Evolutionary conservation across 2,113 vertebrate species (phyloP).

Genomic region (Calyptomena viridis): DNA sequence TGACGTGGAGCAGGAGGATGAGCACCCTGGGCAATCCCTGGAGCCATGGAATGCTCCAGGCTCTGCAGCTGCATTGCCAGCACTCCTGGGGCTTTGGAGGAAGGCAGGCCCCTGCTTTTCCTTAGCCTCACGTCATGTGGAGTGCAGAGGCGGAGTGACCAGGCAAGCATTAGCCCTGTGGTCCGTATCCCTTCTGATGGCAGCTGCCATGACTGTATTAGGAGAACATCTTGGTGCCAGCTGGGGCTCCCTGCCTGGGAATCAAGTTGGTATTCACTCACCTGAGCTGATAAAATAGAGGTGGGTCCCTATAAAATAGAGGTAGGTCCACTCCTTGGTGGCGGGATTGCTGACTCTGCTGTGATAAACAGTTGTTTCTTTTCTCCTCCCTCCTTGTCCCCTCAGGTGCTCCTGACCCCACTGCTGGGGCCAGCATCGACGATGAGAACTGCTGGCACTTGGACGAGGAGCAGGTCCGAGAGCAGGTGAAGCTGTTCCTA

Average conservation of each 20-base stretch:
- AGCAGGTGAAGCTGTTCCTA: constrained; percentile 98
- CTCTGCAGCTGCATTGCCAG: not conserved
- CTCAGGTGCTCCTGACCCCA: constrained; percentile 94
- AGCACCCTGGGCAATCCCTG: not conserved
- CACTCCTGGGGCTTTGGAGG: not conserved
- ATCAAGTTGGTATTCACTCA: not conserved
- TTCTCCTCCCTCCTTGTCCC: not conserved
- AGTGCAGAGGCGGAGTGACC: not conserved
- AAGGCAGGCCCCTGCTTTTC: not conserved
- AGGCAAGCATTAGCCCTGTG: not conserved
- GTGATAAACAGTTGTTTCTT: not conserved
- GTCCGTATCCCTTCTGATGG: not conserved
- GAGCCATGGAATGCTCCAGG: rapidly evolving
- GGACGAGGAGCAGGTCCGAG: constrained; percentile 96
- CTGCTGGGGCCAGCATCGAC: constrained; percentile 95
- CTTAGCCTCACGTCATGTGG: not conserved
- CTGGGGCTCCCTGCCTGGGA: not conserved
- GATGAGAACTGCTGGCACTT: constrained; percentile 99
- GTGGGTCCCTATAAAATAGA: not conserved
- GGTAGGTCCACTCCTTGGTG: not conserved
- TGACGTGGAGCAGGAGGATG: not conserved
- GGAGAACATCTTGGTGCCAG: not conserved
- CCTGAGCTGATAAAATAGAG: not conserved
- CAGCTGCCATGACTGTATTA: not conserved
- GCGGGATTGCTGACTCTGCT: not conserved